These are phyloP conservation scores for Galagoides demidoff DNA, from an alignment of 2,797 vertebrate species.

Conservation along the genomic window DNA sequence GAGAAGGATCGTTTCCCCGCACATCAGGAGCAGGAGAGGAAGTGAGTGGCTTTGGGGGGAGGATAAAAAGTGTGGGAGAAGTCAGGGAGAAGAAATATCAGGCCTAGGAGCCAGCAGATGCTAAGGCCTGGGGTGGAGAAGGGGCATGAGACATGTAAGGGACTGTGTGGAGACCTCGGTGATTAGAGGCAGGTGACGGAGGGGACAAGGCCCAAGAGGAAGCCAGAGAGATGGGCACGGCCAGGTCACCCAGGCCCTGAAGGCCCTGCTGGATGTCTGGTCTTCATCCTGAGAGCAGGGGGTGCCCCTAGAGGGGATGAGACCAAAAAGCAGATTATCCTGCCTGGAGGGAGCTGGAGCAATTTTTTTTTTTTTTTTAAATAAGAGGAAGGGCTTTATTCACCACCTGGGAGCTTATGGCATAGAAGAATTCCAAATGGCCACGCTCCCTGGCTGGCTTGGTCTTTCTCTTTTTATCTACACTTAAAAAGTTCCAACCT, in stretches of 20 bases:
- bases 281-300: background rate
- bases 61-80: background rate
- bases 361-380: background rate
- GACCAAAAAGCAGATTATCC: background rate
- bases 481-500: no score
- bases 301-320: background rate
- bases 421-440: no score
- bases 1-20: no score
- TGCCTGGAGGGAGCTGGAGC: background rate
- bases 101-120: rapidly evolving
- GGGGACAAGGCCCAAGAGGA: background rate
- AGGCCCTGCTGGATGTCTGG: background rate
- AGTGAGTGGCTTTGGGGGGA: background rate
- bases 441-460: no score
- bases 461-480: no score
- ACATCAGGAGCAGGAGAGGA: no score
- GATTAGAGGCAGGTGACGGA: rapidly evolving
- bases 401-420: no score
- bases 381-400: no score
- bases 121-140: background rate
- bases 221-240: background rate
- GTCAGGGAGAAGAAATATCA: background rate
- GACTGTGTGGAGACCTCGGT: rapidly evolving
- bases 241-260: rapidly evolving
- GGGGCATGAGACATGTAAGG: no score